These are phyloP conservation scores for Pardosa pseudoannulata DNA, from an alignment of 2,888 invertebrate species.

Conservation along the genomic window DNA sequence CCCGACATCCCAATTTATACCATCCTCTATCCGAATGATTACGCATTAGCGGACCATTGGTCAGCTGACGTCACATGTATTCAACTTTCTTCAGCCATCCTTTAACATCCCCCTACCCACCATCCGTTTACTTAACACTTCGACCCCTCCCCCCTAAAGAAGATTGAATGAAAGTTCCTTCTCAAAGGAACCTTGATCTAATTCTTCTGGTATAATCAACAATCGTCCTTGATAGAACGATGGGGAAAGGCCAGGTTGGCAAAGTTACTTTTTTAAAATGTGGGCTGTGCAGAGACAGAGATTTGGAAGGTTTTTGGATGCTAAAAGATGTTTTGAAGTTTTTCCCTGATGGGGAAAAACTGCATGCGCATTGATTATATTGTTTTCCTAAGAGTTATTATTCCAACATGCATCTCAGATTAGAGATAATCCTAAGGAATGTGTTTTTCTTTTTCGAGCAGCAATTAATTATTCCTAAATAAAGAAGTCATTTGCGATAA, in stretches of 20 bases:
- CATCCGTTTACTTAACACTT: not conserved
- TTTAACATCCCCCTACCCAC: conserved; percentile 18
- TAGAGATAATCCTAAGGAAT: too few relatives aligned
- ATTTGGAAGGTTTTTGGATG: not conserved
- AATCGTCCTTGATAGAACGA: conserved; percentile 55
- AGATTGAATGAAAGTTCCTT: conserved; percentile 28
- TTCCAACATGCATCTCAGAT: too few relatives aligned
- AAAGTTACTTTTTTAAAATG: conserved; percentile 36
- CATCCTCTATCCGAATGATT: conserved; percentile 23
- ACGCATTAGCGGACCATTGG: conserved; percentile 60
- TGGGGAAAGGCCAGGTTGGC: conserved; percentile 56
- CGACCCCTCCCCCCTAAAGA: conserved; percentile 17
- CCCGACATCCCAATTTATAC: conserved; percentile 55
- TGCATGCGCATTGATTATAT: too few relatives aligned
- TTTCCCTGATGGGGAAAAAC: conserved; percentile 29
- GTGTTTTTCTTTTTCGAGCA: too few relatives aligned
- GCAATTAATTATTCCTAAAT: too few relatives aligned
- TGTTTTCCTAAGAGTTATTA: too few relatives aligned
- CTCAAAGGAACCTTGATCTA: conserved; percentile 63
- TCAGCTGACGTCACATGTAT: conserved; percentile 59
- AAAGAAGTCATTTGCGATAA: too few relatives aligned
- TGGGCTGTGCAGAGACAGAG: conserved; percentile 24
- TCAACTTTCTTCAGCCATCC: conserved; percentile 38
- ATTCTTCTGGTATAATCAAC: conserved; percentile 56
- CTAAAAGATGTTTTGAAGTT: not conserved